Evolutionary conservation across 2,113 vertebrate species (phyloP).

Genomic region (Chiloscyllium plagiosum): DNA sequence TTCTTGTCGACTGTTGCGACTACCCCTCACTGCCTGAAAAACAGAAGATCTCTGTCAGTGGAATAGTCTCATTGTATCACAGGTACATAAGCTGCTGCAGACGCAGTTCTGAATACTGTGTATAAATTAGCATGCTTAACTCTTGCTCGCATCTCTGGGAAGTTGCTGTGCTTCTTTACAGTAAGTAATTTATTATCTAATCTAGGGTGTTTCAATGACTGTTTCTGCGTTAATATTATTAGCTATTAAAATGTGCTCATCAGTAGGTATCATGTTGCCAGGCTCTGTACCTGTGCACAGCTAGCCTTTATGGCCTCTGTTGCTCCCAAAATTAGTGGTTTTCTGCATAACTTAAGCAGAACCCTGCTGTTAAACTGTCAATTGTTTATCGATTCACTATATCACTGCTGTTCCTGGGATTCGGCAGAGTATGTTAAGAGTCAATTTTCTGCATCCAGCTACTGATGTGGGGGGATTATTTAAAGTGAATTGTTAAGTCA

Average conservation of each 20-base stretch:
- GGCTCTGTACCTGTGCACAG: not conserved
- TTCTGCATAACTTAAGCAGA: not conserved
- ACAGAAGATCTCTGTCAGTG: slow-evolving; percentile 1
- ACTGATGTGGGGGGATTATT: not conserved
- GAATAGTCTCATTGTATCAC: not conserved
- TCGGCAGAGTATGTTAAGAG: not conserved
- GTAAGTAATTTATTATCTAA: not conserved
- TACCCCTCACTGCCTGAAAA: slow-evolving; percentile 7
- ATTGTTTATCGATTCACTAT: not conserved
- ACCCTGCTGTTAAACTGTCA: not conserved
- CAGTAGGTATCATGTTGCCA: not conserved
- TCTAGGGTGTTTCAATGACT: not conserved
- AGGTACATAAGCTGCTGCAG: not conserved
- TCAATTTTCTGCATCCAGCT: not conserved
- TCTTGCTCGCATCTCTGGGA: not conserved
- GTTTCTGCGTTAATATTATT: not conserved
- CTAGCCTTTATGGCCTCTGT: not conserved
- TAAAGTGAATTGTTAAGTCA: not conserved
- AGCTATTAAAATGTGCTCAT: not conserved
- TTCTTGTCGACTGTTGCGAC: not conserved
- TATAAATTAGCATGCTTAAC: not conserved
- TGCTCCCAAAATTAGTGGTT: not conserved
- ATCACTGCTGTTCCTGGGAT: not conserved
- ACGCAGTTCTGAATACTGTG: not conserved
- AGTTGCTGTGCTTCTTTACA: not conserved